These are phyloP conservation scores for Agrochola macilenta DNA, from an alignment of 2,888 invertebrate species.

Conservation along the genomic window DNA sequence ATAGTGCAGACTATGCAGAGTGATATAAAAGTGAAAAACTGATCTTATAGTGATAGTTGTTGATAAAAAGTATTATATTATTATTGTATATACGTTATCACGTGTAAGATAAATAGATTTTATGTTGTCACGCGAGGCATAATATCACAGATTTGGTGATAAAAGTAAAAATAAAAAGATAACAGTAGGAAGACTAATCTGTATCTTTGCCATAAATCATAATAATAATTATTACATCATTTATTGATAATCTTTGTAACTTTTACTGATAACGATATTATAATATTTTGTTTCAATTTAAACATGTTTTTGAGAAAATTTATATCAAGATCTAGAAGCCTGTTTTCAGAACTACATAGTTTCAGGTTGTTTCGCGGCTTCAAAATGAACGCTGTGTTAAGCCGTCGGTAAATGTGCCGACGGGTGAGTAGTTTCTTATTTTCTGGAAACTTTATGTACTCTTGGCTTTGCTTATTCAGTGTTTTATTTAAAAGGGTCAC, in stretches of 20 bases:
- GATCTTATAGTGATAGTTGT: conserved; percentile 60
- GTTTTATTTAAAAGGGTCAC: not conserved
- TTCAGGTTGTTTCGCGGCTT: not conserved
- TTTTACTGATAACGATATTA: not conserved
- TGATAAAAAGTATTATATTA: conserved; percentile 72
- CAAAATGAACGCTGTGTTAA: not conserved
- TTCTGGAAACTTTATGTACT: not conserved
- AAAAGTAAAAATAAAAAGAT: not conserved
- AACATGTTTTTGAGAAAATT: not conserved
- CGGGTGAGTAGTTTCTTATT: not conserved
- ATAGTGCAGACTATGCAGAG: conserved; percentile 23
- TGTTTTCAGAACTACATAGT: not conserved
- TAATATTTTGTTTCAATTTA: not conserved
- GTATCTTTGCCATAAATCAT: not conserved
- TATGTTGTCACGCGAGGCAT: conserved; percentile 51
- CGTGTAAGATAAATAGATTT: conserved; percentile 64
- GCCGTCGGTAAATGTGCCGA: conserved; percentile 6
- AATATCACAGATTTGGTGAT: conserved; percentile 42
- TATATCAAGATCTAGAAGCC: not conserved
- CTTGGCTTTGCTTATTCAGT: not conserved
- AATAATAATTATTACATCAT: not conserved
- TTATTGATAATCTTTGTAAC: conserved; percentile 6
- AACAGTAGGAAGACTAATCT: not conserved
- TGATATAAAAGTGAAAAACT: conserved; percentile 57
- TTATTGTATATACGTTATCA: conserved; percentile 67